These are phyloP conservation scores for Labia minor DNA, from an alignment of 2,888 invertebrate species.

Conservation along the genomic window DNA sequence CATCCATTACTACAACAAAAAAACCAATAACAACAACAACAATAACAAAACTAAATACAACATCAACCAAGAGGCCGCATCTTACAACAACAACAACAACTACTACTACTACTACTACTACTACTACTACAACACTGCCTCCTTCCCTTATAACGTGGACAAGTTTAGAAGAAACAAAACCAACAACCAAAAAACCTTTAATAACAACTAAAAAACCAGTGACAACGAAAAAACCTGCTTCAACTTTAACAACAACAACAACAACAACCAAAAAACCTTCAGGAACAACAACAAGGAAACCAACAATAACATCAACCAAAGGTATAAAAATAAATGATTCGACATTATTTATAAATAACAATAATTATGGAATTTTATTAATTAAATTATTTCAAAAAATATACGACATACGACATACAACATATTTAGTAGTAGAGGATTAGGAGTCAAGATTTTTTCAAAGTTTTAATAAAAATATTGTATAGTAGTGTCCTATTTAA, in stretches of 20 bases:
- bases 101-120: background rate
- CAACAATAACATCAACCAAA: background rate
- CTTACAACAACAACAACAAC: background rate
- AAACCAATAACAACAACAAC: conserved; percentile 14
- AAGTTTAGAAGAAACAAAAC: background rate
- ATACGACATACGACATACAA: too few species aligned
- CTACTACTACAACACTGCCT: background rate
- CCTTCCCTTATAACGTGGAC: background rate
- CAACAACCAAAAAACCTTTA: background rate
- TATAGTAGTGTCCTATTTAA: too few species aligned
- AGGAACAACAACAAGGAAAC: conserved; percentile 21
- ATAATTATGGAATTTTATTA: too few species aligned
- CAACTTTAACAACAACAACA: conserved; percentile 26
- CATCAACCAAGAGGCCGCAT: background rate
- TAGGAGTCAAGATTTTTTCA: too few species aligned
- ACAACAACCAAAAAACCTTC: conserved; percentile 22
- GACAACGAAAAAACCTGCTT: conserved; percentile 20
- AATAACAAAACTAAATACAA: background rate
- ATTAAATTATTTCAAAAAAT: too few species aligned
- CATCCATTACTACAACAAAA: conserved; percentile 5
- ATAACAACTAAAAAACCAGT: background rate
- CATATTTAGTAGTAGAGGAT: too few species aligned
- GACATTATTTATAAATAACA: too few species aligned
- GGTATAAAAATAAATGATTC: too few species aligned
- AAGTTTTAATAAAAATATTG: too few species aligned